A percentile compares a stretch with the other conserved stretches of the same genome.
Conservation (phyloP, 2,888 invertebrate genomes). For the Lingula anatina region DNA sequence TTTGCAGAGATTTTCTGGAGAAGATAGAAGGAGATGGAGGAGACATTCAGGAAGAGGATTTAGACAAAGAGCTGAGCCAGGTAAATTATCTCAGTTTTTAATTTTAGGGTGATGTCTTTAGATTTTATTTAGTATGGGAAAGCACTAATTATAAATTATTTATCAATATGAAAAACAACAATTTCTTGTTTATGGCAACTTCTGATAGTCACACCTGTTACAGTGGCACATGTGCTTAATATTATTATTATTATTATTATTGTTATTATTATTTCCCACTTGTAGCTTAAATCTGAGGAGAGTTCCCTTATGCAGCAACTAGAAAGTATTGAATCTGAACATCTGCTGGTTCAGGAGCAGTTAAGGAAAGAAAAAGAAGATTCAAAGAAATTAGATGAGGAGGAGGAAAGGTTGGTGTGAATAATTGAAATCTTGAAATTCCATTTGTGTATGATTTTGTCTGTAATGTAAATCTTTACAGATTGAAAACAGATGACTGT, state of each 20-base stretch:
- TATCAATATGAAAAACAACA: no score
- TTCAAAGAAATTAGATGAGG: constrained; percentile 58
- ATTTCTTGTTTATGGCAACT: no score
- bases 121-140: no score
- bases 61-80: constrained; percentile 72
- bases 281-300: constrained; percentile 52
- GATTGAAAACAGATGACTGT: no score
- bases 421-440: no score
- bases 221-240: no score
- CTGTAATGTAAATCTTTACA: no score
- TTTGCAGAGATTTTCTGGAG: constrained; percentile 57
- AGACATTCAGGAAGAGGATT: constrained; percentile 63
- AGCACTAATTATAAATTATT: no score
- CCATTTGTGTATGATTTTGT: no score
- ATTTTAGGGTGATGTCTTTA: neutral
- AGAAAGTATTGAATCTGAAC: constrained; percentile 69
- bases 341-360: constrained; percentile 53
- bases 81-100: constrained; percentile 7
- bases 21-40: constrained; percentile 56
- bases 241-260: no score
- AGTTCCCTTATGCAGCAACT: constrained; percentile 69
- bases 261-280: no score
- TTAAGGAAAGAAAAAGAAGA: constrained; percentile 33
- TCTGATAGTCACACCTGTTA: no score
- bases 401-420: constrained; percentile 58